A percentile compares a stretch with the other conserved stretches of the same genome.
These are phyloP conservation scores for Xenops minutus DNA, from an alignment of 2,797 vertebrate species.

Conservation along the genomic window DNA sequence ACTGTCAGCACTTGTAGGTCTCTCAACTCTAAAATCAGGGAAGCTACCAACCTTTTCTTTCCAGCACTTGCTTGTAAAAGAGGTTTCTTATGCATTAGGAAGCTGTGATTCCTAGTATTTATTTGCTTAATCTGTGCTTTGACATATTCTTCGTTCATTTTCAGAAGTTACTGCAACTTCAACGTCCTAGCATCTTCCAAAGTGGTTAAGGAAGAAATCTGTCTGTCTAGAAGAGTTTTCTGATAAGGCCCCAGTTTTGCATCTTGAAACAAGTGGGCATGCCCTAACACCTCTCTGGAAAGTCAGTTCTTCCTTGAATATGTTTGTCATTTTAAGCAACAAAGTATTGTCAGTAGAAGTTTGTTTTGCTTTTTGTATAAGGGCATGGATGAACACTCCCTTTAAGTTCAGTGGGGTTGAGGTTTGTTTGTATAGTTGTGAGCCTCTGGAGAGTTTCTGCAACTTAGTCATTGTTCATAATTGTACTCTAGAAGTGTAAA, in stretches of 20 bases:
- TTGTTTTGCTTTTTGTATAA: not conserved
- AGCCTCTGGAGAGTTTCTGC: not conserved
- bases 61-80: not conserved
- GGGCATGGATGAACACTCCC: not conserved
- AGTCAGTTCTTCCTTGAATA: rapidly evolving
- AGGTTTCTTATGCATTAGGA: not conserved
- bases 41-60: constrained; percentile 13
- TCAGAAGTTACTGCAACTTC: not conserved
- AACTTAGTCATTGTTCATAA: not conserved
- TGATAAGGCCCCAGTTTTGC: not conserved
- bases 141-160: not conserved
- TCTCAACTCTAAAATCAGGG: constrained; percentile 7
- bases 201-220: not conserved
- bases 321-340: not conserved
- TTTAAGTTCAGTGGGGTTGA: not conserved
- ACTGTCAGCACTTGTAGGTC: not conserved
- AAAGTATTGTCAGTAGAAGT: not conserved
- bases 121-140: not conserved
- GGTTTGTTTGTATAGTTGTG: not conserved
- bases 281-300: not conserved
- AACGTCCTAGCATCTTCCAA: not conserved
- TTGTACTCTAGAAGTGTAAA: not conserved
- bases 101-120: not conserved
- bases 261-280: not conserved
- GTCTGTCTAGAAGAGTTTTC: not conserved